These are phyloP conservation scores for Prinia subflava DNA, from an alignment of 2,113 vertebrate genomes.

Conservation along the genomic window DNA sequence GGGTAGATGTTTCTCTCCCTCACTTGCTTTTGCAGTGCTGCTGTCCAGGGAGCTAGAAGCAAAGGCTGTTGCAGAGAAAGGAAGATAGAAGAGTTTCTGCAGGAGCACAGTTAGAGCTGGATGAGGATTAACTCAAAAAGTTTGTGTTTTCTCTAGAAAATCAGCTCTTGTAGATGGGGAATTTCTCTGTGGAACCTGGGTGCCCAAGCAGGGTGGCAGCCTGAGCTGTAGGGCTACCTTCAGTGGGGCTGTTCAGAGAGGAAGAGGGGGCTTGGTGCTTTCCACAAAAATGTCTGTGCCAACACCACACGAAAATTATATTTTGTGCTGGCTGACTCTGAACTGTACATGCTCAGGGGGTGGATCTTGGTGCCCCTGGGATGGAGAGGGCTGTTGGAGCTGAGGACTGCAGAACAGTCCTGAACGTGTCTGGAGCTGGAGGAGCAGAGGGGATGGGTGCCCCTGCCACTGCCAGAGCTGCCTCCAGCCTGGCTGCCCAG, in stretches of 20 bases:
- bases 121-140: neutral
- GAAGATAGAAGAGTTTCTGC: neutral
- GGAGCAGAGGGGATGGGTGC: neutral
- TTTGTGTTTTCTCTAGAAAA: neutral
- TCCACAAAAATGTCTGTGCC: neutral
- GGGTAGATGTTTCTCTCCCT: accelerated
- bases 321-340: neutral
- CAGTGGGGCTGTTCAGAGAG: neutral
- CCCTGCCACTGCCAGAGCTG: neutral
- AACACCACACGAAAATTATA: neutral
- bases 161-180: neutral
- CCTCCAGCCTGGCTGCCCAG: neutral
- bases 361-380: neutral
- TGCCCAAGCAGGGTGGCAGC: neutral
- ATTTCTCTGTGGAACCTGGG: neutral
- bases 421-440: too few species aligned
- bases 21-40: neutral
- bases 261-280: neutral
- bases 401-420: neutral
- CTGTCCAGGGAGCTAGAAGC: neutral
- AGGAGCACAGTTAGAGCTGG: neutral
- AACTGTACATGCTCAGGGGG: neutral
- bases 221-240: neutral
- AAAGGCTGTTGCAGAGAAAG: neutral
- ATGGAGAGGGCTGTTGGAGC: neutral